Conservation (phyloP, 2,888 invertebrate genomes). For the Melieria crassipennis region DNA sequence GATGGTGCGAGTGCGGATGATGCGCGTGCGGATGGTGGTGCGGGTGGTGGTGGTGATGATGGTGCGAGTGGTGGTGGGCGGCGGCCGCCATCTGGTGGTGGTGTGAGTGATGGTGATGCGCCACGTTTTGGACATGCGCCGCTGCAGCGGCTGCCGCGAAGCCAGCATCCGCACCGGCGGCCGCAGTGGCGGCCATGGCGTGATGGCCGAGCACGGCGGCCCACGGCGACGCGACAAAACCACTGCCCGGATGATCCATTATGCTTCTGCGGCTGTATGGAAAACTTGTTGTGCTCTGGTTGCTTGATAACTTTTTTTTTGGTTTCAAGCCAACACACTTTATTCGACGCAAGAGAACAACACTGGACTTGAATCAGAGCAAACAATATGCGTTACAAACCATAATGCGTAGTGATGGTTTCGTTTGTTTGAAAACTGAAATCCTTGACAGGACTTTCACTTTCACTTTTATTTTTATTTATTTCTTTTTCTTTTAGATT, state of each 20-base stretch:
- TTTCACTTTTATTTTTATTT: background rate
- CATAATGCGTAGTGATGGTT: no score
- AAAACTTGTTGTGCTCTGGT: no score
- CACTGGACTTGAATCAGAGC: no score
- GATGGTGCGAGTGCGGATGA: conserved; percentile 69
- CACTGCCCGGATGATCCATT: conserved; percentile 83
- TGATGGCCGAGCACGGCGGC: conserved; percentile 76
- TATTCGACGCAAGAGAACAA: no score
- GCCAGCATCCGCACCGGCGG: conserved; percentile 60
- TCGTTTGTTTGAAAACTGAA: background rate
- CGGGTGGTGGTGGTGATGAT: conserved; percentile 50
- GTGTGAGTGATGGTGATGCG: conserved; percentile 58
- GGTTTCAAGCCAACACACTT: no score
- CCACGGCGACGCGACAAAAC: conserved; percentile 81
- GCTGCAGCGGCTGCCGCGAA: conserved; percentile 65
- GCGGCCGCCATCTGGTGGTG: conserved; percentile 54
- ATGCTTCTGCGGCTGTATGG: no score
- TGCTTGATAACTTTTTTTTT: no score
- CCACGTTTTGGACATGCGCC: conserved; percentile 68
- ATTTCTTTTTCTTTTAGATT: background rate
- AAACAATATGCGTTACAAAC: no score
- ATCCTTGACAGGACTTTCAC: no score
- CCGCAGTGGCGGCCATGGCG: conserved; percentile 60
- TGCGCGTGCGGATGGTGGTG: conserved; percentile 64
- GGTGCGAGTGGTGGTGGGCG: conserved; percentile 58